Conservation (phyloP, 2,888 invertebrate species). For the Portevinia maculata region DNA sequence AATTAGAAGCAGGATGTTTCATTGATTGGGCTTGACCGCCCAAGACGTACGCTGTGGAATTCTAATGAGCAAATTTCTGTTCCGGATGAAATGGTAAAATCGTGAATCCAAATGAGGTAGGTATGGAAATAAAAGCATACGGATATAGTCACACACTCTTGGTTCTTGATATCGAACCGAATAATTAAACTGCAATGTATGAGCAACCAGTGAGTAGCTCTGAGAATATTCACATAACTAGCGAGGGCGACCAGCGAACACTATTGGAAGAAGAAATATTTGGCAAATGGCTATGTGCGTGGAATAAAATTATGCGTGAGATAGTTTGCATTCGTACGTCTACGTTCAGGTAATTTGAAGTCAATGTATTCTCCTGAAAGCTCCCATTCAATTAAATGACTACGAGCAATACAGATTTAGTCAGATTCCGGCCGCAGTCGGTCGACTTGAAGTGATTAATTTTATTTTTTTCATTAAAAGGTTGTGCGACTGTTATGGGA, state of each 20-base stretch:
- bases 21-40: conserved; percentile 57
- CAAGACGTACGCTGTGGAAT: conserved; percentile 44
- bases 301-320: conserved; percentile 60
- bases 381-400: conserved; percentile 6
- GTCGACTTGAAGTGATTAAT: conserved; percentile 25
- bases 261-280: conserved; percentile 16
- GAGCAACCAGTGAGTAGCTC: conserved; percentile 5
- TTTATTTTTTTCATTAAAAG: conserved; percentile 57
- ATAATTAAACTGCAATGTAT: too few species aligned
- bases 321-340: conserved; percentile 41
- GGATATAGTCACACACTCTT: too few species aligned
- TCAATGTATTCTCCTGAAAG: conserved; percentile 33
- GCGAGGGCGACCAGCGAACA: not conserved
- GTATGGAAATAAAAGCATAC: conserved; percentile 54
- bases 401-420: not conserved
- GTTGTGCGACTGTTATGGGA: conserved; percentile 47
- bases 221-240: not conserved
- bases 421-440: not conserved
- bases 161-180: too few species aligned
- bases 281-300: conserved; percentile 38
- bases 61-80: conserved; percentile 47
- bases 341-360: conserved; percentile 36
- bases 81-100: conserved; percentile 14
- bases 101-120: conserved; percentile 15
- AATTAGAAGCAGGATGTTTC: conserved; percentile 54